Evolutionary conservation across 2,888 invertebrate genomes (phyloP).

Genomic region (Lasioglossum lativentre): DNA sequence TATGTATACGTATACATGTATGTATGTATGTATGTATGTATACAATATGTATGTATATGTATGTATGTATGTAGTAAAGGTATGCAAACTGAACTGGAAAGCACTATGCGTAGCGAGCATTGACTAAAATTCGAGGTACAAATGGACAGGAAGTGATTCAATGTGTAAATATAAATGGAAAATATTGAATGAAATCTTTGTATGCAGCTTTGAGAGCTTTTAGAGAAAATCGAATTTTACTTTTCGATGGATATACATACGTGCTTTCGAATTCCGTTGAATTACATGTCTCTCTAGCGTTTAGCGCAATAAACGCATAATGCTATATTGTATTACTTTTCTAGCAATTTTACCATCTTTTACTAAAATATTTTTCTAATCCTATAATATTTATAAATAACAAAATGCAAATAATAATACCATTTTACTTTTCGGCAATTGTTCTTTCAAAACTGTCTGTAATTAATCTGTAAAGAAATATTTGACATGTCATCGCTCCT

Average conservation of each 20-base stretch:
- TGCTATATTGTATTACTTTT: not conserved
- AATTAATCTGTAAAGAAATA: too few species aligned
- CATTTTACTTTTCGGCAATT: too few species aligned
- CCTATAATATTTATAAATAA: not conserved
- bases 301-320: not conserved
- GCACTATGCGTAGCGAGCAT: not conserved
- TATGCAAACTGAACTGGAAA: not conserved
- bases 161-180: not conserved
- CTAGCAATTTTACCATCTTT: not conserved
- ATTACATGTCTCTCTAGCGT: not conserved
- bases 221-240: not conserved
- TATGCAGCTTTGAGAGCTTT: not conserved
- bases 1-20: not conserved
- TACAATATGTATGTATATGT: not conserved
- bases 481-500: too few species aligned
- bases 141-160: not conserved
- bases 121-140: slow-evolving; percentile 4
- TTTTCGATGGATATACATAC: not conserved
- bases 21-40: not conserved
- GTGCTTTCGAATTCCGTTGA: not conserved
- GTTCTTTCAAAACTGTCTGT: too few species aligned
- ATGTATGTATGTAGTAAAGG: not conserved
- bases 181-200: slow-evolving; percentile 22
- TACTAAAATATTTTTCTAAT: not conserved
- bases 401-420: too few species aligned